Percentiles rank a stretch among this genome's conserved stretches.
phyloP scores from a whole-genome alignment of 1,140 invertebrate species.

The Daktulosphaira vitifoliae region DNA sequence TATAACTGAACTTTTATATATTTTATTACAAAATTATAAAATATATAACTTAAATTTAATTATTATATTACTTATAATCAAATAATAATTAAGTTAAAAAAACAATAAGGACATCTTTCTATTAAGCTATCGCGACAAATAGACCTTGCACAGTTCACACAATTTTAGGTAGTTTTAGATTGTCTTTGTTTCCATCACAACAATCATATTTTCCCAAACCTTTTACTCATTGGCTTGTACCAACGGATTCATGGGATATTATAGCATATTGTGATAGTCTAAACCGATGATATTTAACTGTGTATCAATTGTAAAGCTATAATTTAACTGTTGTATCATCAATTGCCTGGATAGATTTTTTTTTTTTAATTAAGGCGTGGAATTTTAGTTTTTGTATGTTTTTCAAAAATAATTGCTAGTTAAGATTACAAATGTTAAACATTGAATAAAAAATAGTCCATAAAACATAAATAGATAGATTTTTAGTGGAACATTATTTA shows the following conservation, averaged over 20 bases:
- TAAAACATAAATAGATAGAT: neutral
- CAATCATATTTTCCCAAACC: neutral
- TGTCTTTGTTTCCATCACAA: neutral
- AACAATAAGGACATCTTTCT: slow-evolving; percentile 3
- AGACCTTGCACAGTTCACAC: neutral
- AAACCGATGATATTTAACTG: neutral
- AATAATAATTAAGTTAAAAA: neutral
- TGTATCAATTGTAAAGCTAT: neutral
- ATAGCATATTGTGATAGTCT: neutral
- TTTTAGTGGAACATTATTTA: neutral
- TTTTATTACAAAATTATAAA: slow-evolving; percentile 1
- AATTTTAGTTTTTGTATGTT: neutral
- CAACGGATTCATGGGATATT: neutral
- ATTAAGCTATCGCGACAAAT: neutral
- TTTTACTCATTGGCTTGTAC: neutral
- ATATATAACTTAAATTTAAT: neutral
- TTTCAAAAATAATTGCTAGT: slow-evolving; percentile 3
- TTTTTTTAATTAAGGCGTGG: neutral
- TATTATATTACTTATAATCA: neutral
- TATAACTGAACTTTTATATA: neutral
- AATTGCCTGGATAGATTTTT: neutral
- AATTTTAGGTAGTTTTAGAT: neutral
- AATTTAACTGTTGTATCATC: neutral
- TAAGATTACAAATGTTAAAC: neutral
- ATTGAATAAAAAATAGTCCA: neutral